Base-by-base conservation (phyloP, 2,888 invertebrate genomes). In the Synanthedon tipuliformis region DNA sequence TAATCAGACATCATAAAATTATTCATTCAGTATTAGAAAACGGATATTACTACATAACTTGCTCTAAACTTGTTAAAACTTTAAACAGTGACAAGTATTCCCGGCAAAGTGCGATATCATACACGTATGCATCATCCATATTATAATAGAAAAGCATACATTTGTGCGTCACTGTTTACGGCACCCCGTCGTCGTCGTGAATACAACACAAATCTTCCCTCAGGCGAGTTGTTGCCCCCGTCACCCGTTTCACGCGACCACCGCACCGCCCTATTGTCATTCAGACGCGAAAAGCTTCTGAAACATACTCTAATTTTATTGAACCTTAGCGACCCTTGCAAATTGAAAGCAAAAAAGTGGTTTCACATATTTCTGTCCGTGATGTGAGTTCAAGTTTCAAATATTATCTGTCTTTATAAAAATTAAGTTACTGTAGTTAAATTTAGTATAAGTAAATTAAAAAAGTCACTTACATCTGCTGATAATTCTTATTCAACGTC, bases 291-390 rank as follows among this genome's bases (percentile, higher is more conserved):
- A 69, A 75, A 71, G 66, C 65, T 69, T 70, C 71, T 67, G 69
- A 71, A 71, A 67, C 62, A 69, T 69, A 65, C 60, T 58, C 56
- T 66, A 71, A 74, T 70, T 70, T 69, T 69, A 71, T 69, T 69
- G 61, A 59, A 58, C 55, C 60, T 15, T 13, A 45, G 13, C 45
- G 45, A 45, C 45, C 45, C 15, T 45, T 45, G n/a, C 15, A 34
- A 34, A 34, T 34, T 34, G 34, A 34, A 34, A 34, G 34, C 8
- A 34, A 34, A 34, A 23, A 34, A 34, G 34, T 34, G 34, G 34
- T 34, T 34, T 34, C 34, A 34, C 34, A 34, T 34, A 34, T 34
- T 10, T 34, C 34, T 10, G 34, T 34, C 34, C 10, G 34, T 0
- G 10, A 34, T 34, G 34, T 10, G 7, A 3, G 34, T 34, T 34